Evolutionary conservation across 2,113 vertebrate genomes (phyloP).

Genomic region (Piprites chloris): DNA sequence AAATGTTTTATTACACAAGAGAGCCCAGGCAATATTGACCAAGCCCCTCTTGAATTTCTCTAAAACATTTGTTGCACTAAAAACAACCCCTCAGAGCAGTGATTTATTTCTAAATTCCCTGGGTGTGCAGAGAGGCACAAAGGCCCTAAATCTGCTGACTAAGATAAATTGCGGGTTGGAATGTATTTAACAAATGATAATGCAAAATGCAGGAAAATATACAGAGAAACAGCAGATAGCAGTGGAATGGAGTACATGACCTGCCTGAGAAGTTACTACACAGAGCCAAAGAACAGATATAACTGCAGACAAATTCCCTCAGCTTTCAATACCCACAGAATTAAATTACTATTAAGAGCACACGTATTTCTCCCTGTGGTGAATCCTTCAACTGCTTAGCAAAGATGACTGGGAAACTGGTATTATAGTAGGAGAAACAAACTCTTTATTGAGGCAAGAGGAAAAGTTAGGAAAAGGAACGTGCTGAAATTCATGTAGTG

Average conservation of each 20-base stretch:
- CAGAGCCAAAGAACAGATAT: conserved; percentile 18
- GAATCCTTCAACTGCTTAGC: not conserved
- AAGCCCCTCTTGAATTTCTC: conserved; percentile 16
- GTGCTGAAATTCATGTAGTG: not conserved
- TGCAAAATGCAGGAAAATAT: conserved; percentile 57
- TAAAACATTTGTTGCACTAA: conserved; percentile 52
- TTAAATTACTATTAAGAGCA: not conserved
- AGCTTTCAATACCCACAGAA: conserved; percentile 17
- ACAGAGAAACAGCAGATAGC: conserved; percentile 45
- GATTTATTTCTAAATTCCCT: conserved; percentile 63
- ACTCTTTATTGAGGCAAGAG: not conserved
- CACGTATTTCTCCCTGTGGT: not conserved
- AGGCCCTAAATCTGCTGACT: conserved; percentile 66
- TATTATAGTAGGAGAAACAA: not conserved
- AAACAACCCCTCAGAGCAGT: conserved; percentile 5
- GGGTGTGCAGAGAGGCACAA: not conserved
- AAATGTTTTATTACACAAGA: conserved; percentile 27
- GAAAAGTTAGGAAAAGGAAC: not conserved
- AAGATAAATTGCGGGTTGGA: conserved; percentile 57
- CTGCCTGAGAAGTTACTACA: conserved; percentile 53
- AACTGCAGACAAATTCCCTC: not conserved
- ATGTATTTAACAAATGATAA: conserved; percentile 65
- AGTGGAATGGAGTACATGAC: conserved; percentile 33
- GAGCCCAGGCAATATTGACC: conserved; percentile 21
- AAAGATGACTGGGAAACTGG: not conserved